phyloP scores from a whole-genome alignment of 2,888 invertebrate genomes.

The Melanostoma mellinum region DNA sequence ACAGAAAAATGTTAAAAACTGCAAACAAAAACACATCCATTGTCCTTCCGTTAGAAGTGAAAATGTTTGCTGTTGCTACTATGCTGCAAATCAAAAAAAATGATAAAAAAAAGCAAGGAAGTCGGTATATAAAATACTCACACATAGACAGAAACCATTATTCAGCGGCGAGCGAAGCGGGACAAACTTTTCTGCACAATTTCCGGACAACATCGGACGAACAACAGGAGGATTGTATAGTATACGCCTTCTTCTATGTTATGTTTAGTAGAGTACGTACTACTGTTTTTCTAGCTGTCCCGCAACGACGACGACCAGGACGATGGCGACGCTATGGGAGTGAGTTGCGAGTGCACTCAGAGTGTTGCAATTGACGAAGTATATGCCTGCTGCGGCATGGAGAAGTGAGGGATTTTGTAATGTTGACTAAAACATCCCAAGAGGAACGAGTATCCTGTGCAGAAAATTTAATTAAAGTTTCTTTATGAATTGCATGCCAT shows the following conservation, averaged over 20 bases:
- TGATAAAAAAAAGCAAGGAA: not conserved
- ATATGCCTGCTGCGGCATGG: conserved; percentile 23
- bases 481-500: conserved; percentile 65
- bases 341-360: conserved; percentile 28
- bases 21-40: conserved; percentile 47
- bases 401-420: conserved; percentile 49
- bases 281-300: conserved; percentile 44
- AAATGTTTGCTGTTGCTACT: conserved; percentile 18
- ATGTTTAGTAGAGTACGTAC: conserved; percentile 28
- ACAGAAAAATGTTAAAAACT: conserved; percentile 22
- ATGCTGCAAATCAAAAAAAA: conserved; percentile 24
- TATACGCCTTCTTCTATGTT: conserved; percentile 63
- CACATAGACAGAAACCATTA: conserved; percentile 47
- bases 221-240: conserved; percentile 51
- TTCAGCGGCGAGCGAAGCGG: conserved; percentile 49
- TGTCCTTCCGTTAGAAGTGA: conserved; percentile 23
- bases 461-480: conserved; percentile 77
- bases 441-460: conserved; percentile 72
- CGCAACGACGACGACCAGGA: not conserved
- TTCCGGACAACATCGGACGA: conserved; percentile 61
- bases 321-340: not conserved
- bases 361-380: conserved; percentile 65
- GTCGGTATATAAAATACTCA: conserved; percentile 37
- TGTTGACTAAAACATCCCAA: conserved; percentile 60
- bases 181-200: conserved; percentile 71